These are phyloP conservation scores for Drosophila yakuba DNA, from an alignment of 1,140 invertebrate species.

Conservation along the genomic window DNA sequence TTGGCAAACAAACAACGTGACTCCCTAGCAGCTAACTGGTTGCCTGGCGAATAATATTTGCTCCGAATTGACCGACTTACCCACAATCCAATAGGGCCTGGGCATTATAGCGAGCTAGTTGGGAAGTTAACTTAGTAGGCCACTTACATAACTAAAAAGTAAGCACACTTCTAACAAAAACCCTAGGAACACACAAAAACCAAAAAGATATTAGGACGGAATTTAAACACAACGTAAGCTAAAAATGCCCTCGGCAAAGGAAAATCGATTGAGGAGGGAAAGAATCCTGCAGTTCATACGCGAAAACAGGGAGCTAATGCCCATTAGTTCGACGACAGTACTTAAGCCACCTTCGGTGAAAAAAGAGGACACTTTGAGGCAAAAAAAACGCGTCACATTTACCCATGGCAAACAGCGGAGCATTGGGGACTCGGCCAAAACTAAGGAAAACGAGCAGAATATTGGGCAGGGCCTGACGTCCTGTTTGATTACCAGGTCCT, in stretches of 20 bases:
- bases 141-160: slow-evolving; percentile 7
- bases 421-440: not conserved
- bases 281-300: slow-evolving; percentile 30
- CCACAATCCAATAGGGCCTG: slow-evolving; percentile 16
- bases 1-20: slow-evolving; percentile 19
- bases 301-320: slow-evolving; percentile 1
- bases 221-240: not conserved
- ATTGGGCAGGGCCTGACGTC: slow-evolving; percentile 55
- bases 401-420: slow-evolving; percentile 22
- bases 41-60: slow-evolving; percentile 4
- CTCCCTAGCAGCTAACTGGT: slow-evolving; percentile 23
- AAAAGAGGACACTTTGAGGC: slow-evolving; percentile 1
- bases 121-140: slow-evolving; percentile 14
- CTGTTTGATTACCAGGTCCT: slow-evolving; percentile 59
- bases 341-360: not conserved
- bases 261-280: slow-evolving; percentile 9
- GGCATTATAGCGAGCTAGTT: not conserved
- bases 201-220: not conserved
- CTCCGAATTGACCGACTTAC: slow-evolving; percentile 17
- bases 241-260: slow-evolving; percentile 20
- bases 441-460: slow-evolving; percentile 38
- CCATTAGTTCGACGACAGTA: not conserved
- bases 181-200: not conserved
- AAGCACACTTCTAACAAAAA: not conserved
- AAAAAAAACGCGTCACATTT: slow-evolving; percentile 62